Evolutionary conservation across 2,797 vertebrate species (phyloP), one percentile per base, ranked within the genome.

Genomic region (Clamator glandarius): DNA sequence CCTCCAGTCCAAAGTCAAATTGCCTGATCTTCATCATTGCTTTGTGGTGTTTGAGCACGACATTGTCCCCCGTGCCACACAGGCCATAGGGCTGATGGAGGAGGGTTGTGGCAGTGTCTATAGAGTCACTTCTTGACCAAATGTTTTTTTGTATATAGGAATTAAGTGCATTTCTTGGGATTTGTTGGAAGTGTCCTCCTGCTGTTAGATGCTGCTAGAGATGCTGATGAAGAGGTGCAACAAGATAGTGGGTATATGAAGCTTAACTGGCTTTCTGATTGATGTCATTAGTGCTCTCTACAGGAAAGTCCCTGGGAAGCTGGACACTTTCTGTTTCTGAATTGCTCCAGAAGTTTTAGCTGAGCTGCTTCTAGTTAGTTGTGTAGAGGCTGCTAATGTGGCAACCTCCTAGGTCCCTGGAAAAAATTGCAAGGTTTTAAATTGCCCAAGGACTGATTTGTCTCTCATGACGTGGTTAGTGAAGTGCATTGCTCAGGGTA

Each of bases 41-140:
- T 39, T 69, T 1, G 1, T 5, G 24, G 8, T 51, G 15, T 31
- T 55, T 15, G 19, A 59, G 25, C 10, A 28, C 17, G 39, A 25
- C 0, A 0, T 39, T 39, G 39, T 29, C 42, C 29, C 20, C 2
- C 6, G 19, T 55, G 48, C 57, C 6, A 2, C 10, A 8, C 20
- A 36, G 51, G 41, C 36, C 4, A 0, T 1, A 5, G 8, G 23
- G 24, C 29, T 42, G 28, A 8, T 0, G 5, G 33, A 39, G 61
- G 14, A 33, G 26, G 11, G 20, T 11, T 50, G 67, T 54, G 15
- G 48, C 14, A 24, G 35, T 0, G 0, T 20, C 17, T 8, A 3
- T 31, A 25, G 5, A 3, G 54, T 57, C 6, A 7, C 26, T 78
- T 15, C 41, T 68, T 61, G 80, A 21, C 51, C 3, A 5, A 35